Evolutionary conservation across 92 coral and sea anemone genomes (phyloP).

Genomic region (Virgularia gustaviana): DNA sequence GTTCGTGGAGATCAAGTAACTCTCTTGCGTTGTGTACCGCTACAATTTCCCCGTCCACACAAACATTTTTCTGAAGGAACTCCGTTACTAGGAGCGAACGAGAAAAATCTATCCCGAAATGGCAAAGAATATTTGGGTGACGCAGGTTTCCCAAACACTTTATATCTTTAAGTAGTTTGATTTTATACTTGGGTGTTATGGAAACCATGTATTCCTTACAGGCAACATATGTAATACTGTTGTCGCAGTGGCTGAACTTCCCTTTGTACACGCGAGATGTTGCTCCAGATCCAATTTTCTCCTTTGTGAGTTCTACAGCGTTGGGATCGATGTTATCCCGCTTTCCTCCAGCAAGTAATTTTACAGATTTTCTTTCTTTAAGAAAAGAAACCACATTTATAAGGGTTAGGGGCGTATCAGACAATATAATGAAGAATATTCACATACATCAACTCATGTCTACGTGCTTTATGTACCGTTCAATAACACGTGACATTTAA

Average conservation of each 20-base stretch:
- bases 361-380: too few relatives aligned
- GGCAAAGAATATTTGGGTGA: conserved; percentile 40
- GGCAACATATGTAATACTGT: conserved; percentile 23
- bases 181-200: conserved; percentile 33
- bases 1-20: conserved; percentile 33
- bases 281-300: conserved; percentile 30
- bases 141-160: conserved; percentile 15
- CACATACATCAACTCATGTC: too few relatives aligned
- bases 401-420: too few relatives aligned
- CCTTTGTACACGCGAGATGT: conserved; percentile 36
- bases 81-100: conserved; percentile 40
- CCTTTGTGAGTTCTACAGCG: conserved; percentile 5
- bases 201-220: conserved; percentile 46
- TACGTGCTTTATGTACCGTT: too few relatives aligned
- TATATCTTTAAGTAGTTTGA: conserved; percentile 32
- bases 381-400: too few relatives aligned
- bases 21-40: conserved; percentile 36
- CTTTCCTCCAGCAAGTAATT: conserved; percentile 22
- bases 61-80: conserved; percentile 27
- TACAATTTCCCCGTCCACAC: conserved; percentile 3
- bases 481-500: too few relatives aligned
- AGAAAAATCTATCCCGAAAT: conserved; percentile 30
- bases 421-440: too few relatives aligned
- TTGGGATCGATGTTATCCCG: conserved; percentile 3
- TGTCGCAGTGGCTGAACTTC: background rate